A percentile compares a stretch with the other conserved stretches of the same genome.
Evolutionary conservation across 2,888 invertebrate genomes (phyloP).

Genomic region (Drosophila gaucha): DNA sequence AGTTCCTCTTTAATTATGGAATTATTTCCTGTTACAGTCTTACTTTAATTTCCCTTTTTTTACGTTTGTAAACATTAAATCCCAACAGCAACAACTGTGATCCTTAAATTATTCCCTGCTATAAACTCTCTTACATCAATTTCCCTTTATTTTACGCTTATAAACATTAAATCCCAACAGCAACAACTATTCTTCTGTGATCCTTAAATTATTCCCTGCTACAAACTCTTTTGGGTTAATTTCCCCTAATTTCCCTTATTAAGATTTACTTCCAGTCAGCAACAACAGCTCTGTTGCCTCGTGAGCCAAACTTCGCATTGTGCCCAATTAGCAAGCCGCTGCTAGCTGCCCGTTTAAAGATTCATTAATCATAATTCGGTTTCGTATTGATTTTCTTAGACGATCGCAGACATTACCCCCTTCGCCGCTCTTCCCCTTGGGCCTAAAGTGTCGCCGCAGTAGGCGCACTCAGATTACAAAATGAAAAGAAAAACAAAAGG

Average conservation of each 20-base stretch:
- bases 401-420: constrained; percentile 35
- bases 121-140: too few species aligned
- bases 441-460: background rate
- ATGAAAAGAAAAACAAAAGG: constrained; percentile 59
- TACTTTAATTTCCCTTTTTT: too few species aligned
- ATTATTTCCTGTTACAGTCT: too few species aligned
- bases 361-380: constrained; percentile 52
- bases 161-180: too few species aligned
- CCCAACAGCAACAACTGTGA: too few species aligned
- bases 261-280: background rate
- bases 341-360: constrained; percentile 25
- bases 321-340: constrained; percentile 39
- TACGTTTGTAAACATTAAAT: too few species aligned
- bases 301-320: constrained; percentile 15
- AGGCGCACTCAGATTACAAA: constrained; percentile 39
- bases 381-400: constrained; percentile 33
- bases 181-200: background rate
- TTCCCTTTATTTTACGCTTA: too few species aligned
- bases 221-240: background rate
- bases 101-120: too few species aligned
- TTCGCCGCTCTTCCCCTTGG: background rate
- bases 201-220: background rate
- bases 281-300: constrained; percentile 8
- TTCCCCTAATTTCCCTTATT: background rate
- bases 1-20: too few species aligned